Base-by-base conservation (phyloP, 2,888 invertebrate species). In the Meliscaeva auricollis region DNA sequence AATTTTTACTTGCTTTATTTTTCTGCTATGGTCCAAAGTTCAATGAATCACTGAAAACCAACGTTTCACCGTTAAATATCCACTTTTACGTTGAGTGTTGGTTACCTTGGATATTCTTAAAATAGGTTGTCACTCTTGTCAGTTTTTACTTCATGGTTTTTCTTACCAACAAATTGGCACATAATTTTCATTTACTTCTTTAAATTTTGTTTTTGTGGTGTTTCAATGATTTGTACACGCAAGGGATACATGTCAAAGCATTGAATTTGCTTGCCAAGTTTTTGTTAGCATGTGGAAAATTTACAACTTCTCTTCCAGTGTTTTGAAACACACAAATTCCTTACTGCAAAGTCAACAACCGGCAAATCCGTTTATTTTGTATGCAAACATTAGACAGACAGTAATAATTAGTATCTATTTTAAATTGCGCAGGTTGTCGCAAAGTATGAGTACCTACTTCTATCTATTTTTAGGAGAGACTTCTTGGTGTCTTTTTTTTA, bases 41-140 rank as follows among this genome's bases (percentile, higher is more conserved):
- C 58, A 58, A 20, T n/a, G 4, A 26, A 3, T 26, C 6, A 20
- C 3, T 8, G 7, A 13, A 38, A 13, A 38, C 7, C 17, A 58
- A 20, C 30, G 8, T 54, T 32, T 54, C 26, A n/a, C 13, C 41
- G 41, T 41, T 13, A 13, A 4, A 13, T n/a, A n/a, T n/a, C n/a
- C 26, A 26, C 26, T 26, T 26, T 26, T 26, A 6, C 7, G 15
- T 30, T 30, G 26, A 30, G 1, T 30, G 3, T 30, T 8, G 7
- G 13, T 26, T 62, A 62, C 62, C 62, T 62, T 62, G 62, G 2
- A 30, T 26, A 58, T 58, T 58, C 58, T 58, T 58, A 22, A 58
- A 58, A 35, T 35, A 56, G 13, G 3, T 1, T 26, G 22, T 41
- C 41, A 60, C 8, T n/a, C n/a, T n/a, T n/a, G n/a, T n/a, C n/a